phyloP scores from a whole-genome alignment of 2,113 vertebrate genomes.

The Isurus oxyrinchus region DNA sequence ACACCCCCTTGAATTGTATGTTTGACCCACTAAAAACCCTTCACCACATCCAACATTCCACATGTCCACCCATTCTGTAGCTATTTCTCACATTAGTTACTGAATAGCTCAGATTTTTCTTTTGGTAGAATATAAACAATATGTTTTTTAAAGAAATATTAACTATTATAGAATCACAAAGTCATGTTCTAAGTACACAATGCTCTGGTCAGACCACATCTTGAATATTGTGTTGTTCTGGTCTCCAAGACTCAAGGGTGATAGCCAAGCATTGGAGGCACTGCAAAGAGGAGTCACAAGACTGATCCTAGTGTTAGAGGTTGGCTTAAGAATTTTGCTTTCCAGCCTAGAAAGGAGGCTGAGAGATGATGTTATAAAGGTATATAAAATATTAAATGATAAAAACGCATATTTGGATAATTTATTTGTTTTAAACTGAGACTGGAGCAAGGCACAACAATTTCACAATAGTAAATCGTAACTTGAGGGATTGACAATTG shows the following conservation, averaged over 20 bases:
- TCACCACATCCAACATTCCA: not conserved
- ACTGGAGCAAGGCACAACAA: not conserved
- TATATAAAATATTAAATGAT: not conserved
- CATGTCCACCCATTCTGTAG: not conserved
- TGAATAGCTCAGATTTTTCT: not conserved
- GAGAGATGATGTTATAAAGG: not conserved
- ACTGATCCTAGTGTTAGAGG: not conserved
- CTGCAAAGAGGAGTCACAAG: not conserved
- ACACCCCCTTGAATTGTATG: not conserved
- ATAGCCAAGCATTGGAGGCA: not conserved
- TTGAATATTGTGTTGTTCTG: not conserved
- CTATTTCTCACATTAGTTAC: not conserved
- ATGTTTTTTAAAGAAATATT: not conserved
- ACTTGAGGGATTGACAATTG: not conserved
- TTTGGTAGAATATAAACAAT: not conserved
- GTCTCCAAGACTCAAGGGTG: not conserved
- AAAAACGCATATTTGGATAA: not conserved
- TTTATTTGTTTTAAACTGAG: not conserved
- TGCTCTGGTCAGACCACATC: not conserved
- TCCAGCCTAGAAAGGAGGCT: not conserved
- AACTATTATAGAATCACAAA: not conserved
- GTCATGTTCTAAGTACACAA: not conserved
- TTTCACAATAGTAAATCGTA: not conserved
- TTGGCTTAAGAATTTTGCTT: not conserved
- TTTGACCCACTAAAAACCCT: not conserved